Conservation (phyloP, 2,113 vertebrate genomes). For the Elaphurus davidianus region DNA sequence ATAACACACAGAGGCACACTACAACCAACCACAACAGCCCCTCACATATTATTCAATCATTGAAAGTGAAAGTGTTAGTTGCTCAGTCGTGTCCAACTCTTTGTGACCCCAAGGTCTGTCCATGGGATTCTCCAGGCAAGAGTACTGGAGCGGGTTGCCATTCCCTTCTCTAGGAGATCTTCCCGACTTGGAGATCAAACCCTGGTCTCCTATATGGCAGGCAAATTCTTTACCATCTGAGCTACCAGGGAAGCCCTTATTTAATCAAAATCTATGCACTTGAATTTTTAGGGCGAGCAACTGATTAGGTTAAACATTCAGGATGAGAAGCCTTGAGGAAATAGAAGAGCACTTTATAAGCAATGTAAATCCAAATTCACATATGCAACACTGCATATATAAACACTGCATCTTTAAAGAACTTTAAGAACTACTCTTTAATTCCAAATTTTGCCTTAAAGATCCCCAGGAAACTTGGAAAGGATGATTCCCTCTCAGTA, state of each 20-base stretch:
- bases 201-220: not conserved
- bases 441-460: not conserved
- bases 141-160: not conserved
- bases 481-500: not conserved
- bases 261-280: not conserved
- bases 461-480: not conserved
- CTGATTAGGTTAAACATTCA: not conserved
- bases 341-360: not conserved
- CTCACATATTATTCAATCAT: not conserved
- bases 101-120: not conserved
- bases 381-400: not conserved
- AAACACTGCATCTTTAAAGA: not conserved
- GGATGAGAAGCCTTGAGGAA: not conserved
- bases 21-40: not conserved
- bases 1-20: not conserved
- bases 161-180: not conserved
- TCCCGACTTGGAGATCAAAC: not conserved
- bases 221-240: not conserved
- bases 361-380: not conserved
- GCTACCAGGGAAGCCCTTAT: not conserved
- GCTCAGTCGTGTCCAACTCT: not conserved
- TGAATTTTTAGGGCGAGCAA: not conserved
- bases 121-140: not conserved
- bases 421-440: not conserved
- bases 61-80: not conserved